Evolutionary conservation across 2,797 vertebrate species (phyloP).

Genomic region (Potorous gilbertii): DNA sequence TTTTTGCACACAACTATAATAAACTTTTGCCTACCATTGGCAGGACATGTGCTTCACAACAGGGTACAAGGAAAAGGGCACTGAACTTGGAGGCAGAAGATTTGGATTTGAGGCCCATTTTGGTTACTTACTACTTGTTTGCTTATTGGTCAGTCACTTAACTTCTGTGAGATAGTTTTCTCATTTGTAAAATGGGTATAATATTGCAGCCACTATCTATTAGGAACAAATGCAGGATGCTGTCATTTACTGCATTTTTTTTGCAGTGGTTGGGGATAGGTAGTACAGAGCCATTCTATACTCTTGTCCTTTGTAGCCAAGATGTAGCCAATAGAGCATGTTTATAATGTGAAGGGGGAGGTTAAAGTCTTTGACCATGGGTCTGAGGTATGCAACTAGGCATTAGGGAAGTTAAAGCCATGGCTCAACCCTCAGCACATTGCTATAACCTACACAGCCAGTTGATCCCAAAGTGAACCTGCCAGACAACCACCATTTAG

Average conservation of each 20-base stretch:
- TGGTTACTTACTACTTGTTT: background rate
- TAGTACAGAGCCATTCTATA: background rate
- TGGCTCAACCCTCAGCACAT: background rate
- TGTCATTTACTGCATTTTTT: background rate
- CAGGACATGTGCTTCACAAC: background rate
- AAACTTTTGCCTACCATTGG: background rate
- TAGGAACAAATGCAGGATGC: background rate
- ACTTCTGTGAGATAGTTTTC: background rate
- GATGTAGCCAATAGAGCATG: background rate
- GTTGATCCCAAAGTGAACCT: background rate
- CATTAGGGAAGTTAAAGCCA: background rate
- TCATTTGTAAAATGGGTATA: background rate
- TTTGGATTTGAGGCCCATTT: background rate
- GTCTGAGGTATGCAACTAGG: background rate
- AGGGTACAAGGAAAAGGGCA: background rate
- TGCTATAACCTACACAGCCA: background rate
- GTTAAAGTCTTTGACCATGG: background rate
- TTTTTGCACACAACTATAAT: background rate
- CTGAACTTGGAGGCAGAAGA: background rate
- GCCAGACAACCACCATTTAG: background rate
- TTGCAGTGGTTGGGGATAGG: background rate
- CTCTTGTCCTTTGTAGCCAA: background rate
- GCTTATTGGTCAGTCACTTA: background rate
- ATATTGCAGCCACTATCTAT: background rate
- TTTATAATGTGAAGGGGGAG: background rate